Conservation (phyloP, 2,797 vertebrate species). For the Prunella strophiata region DNA sequence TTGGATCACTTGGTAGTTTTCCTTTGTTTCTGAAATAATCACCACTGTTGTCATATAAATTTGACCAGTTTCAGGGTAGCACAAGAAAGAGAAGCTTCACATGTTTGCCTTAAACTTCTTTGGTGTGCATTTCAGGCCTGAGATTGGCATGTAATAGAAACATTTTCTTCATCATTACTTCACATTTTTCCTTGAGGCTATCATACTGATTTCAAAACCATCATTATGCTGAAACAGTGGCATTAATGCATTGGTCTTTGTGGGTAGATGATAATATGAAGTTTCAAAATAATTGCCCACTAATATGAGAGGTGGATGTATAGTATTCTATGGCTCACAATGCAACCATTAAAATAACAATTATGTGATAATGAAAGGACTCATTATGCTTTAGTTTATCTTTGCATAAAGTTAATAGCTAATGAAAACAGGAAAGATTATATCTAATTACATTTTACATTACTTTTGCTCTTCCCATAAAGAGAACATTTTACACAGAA, state of each 20-base stretch:
- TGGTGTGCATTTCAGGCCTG: not conserved
- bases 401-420: constrained; percentile 77
- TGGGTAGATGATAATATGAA: constrained; percentile 62
- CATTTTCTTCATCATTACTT: constrained; percentile 28
- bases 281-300: constrained; percentile 73
- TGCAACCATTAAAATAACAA: constrained; percentile 76
- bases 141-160: not conserved
- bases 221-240: constrained; percentile 47
- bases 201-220: constrained; percentile 60
- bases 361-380: constrained; percentile 73
- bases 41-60: not conserved
- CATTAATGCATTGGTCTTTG: constrained; percentile 70
- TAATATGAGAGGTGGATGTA: constrained; percentile 73
- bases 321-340: constrained; percentile 64
- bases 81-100: not conserved
- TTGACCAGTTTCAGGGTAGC: not conserved
- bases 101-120: not conserved
- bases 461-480: constrained; percentile 41
- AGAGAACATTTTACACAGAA: constrained; percentile 42
- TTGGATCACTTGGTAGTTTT: not conserved
- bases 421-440: constrained; percentile 70
- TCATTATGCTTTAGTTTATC: constrained; percentile 77
- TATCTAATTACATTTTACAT: constrained; percentile 73
- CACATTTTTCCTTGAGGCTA: constrained; percentile 34
- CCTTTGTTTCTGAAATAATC: not conserved